Conservation (phyloP, 2,113 vertebrate genomes). For the Plotosus lineatus region DNA sequence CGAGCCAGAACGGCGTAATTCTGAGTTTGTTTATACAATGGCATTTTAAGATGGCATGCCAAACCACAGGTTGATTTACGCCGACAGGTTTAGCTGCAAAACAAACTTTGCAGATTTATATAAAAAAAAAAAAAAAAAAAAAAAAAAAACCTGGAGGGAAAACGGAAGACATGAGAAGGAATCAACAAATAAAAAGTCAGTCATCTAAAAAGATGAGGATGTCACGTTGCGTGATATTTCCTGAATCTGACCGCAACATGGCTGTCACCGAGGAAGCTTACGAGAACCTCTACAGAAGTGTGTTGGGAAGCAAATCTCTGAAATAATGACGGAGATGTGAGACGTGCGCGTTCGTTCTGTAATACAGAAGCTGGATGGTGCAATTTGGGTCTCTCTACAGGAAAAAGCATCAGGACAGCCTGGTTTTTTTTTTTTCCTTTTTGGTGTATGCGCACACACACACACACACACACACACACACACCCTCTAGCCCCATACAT, state of each 20-base stretch:
- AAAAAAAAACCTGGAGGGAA: too few species aligned
- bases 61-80: constrained; percentile 38
- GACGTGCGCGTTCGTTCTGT: background rate
- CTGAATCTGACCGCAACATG: background rate
- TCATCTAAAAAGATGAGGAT: background rate
- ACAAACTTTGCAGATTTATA: constrained; percentile 13
- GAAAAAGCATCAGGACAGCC: background rate
- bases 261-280: background rate
- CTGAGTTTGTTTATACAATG: background rate
- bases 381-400: constrained; percentile 21
- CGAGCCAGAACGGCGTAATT: background rate
- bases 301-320: background rate
- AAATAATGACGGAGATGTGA: background rate
- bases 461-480: background rate
- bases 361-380: background rate
- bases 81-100: background rate
- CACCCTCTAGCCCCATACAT: too few species aligned
- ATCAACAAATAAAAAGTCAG: background rate
- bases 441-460: too few species aligned
- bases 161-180: too few species aligned
- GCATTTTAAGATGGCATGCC: background rate
- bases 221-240: background rate
- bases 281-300: background rate
- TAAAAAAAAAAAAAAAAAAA: constrained; percentile 13
- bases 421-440: background rate